Percentiles rank a stretch among this genome's conserved stretches.
Evolutionary conservation across 2,113 vertebrate genomes (phyloP).

Genomic region (Hemibagrus wyckioides): DNA sequence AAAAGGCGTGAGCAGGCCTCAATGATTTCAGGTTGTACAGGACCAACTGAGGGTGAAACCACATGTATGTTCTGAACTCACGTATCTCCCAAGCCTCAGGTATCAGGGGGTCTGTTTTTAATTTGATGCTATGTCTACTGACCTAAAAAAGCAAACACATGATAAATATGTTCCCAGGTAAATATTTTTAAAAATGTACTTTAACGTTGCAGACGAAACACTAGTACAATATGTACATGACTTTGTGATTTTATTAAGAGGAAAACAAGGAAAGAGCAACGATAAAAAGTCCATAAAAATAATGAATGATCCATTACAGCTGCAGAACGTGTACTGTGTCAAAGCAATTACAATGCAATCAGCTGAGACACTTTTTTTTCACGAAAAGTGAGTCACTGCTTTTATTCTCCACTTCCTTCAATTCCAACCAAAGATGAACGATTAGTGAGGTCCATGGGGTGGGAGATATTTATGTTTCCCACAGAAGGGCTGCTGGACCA

Average conservation of each 20-base stretch:
- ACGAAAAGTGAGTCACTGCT: constrained; percentile 31
- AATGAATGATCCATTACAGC: background rate
- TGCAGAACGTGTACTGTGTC: background rate
- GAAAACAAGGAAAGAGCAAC: background rate
- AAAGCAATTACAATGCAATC: constrained; percentile 21
- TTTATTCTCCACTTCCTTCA: constrained; percentile 34
- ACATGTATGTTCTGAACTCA: constrained; percentile 1
- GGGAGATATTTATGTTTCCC: constrained; percentile 56
- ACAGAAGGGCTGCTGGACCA: constrained; percentile 35
- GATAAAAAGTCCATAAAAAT: background rate
- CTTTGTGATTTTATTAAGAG: background rate
- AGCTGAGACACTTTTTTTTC: background rate
- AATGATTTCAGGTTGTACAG: constrained; percentile 27
- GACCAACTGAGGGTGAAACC: constrained; percentile 20
- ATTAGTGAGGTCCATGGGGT: constrained; percentile 46
- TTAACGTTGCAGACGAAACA: background rate
- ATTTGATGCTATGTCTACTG: background rate
- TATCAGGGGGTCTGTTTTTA: background rate
- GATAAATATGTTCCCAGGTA: background rate
- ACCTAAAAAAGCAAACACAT: background rate
- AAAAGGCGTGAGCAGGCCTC: constrained; percentile 39
- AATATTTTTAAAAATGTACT: background rate
- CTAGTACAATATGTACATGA: background rate
- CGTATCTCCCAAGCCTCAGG: background rate
- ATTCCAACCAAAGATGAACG: constrained; percentile 40